Evolutionary conservation across 2,797 vertebrate genomes (phyloP).

Genomic region (Tragopan temminckii): DNA sequence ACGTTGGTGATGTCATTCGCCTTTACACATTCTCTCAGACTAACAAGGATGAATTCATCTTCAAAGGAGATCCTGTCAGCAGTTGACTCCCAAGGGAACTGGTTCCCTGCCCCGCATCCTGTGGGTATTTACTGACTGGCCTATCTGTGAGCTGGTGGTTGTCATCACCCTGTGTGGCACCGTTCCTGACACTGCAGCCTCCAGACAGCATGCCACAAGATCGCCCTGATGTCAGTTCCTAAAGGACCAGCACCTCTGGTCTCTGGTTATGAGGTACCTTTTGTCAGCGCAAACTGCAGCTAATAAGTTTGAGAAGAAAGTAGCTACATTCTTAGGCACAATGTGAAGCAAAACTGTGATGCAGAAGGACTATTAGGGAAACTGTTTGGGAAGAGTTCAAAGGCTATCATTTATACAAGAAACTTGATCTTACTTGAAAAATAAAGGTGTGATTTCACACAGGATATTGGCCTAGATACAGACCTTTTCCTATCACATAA

Average conservation of each 20-base stretch:
- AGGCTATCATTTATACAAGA: slow-evolving; percentile 43
- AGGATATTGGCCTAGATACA: slow-evolving; percentile 57
- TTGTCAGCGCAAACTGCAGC: not conserved
- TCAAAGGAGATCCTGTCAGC: not conserved
- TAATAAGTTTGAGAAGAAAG: not conserved
- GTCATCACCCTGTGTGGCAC: not conserved
- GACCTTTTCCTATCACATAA: slow-evolving; percentile 25
- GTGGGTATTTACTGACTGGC: not conserved
- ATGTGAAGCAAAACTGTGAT: slow-evolving; percentile 14
- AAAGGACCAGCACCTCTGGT: not conserved
- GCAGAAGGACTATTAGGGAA: not conserved
- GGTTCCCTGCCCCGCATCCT: not conserved
- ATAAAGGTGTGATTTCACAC: slow-evolving; percentile 72
- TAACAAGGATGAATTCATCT: not conserved
- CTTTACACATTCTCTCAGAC: not conserved
- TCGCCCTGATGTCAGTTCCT: not conserved
- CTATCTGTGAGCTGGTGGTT: not conserved
- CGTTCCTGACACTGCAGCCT: not conserved
- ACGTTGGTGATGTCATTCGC: not conserved
- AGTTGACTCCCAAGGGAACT: not conserved
- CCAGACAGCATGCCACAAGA: not conserved
- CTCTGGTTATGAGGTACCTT: not conserved
- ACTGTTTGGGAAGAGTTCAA: slow-evolving; percentile 51
- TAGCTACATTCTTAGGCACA: not conserved
- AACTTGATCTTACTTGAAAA: slow-evolving; percentile 64